phyloP scores from a whole-genome alignment of 2,113 vertebrate species.

The Trogon surrucura region DNA sequence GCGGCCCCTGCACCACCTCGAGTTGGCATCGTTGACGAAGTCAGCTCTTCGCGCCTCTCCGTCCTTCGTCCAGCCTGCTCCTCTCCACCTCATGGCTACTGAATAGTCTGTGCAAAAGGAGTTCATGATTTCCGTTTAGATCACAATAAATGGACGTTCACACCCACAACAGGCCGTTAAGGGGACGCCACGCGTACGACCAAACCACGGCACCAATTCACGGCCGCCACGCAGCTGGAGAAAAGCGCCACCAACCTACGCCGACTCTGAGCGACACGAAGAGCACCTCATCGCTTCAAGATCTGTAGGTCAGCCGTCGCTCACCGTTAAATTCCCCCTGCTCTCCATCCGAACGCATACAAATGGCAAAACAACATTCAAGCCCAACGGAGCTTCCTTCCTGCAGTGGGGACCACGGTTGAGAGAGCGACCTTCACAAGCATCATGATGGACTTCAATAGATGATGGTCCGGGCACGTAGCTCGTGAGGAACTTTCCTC shows the following conservation, averaged over 20 bases:
- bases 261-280: rapidly evolving
- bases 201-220: background rate
- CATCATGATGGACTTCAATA: background rate
- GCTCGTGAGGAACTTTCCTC: background rate
- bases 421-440: background rate
- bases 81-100: background rate
- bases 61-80: background rate
- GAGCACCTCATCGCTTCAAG: background rate
- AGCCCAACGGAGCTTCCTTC: background rate
- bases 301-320: background rate
- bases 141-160: background rate
- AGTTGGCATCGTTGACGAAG: background rate
- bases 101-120: background rate
- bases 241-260: background rate
- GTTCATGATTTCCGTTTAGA: background rate
- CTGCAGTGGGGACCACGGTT: rapidly evolving
- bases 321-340: background rate
- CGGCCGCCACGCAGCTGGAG: background rate
- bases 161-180: background rate
- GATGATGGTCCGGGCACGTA: rapidly evolving
- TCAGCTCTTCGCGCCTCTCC: background rate
- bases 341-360: background rate
- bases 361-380: background rate
- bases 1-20: background rate
- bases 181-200: background rate